phyloP scores from a whole-genome alignment of 1,140 invertebrate species.

The Geopemphigus sp. region DNA sequence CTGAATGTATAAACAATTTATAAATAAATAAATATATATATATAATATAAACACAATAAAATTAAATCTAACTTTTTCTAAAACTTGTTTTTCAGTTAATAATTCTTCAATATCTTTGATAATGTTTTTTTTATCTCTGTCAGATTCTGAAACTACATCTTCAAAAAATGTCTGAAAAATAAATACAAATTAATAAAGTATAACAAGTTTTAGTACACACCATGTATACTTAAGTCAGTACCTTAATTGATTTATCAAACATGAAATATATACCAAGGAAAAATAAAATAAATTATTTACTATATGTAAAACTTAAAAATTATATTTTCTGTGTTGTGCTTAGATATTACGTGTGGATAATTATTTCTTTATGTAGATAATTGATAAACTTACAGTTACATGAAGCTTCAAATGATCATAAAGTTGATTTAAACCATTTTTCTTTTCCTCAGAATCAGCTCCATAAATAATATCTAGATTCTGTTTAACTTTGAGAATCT shows the following conservation, averaged over 20 bases:
- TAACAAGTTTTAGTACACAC: no score
- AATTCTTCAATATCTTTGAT: conserved; percentile 47
- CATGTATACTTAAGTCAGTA: no score
- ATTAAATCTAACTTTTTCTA: conserved; percentile 31
- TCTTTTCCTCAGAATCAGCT: conserved; percentile 21
- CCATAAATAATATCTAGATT: conserved; percentile 42
- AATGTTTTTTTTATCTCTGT: conserved; percentile 35
- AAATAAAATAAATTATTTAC: no score
- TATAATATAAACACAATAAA: not conserved
- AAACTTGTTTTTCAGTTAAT: conserved; percentile 18
- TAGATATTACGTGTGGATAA: no score
- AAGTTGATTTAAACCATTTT: conserved; percentile 23
- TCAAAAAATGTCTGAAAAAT: conserved; percentile 29
- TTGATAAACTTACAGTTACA: conserved; percentile 27
- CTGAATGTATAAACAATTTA: not conserved
- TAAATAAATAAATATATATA: no score
- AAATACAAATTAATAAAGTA: not conserved
- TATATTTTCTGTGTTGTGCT: no score
- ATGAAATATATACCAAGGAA: no score
- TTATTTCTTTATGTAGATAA: not conserved
- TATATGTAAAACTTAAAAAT: no score
- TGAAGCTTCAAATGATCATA: conserved; percentile 29
- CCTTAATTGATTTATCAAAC: no score
- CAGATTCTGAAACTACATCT: conserved; percentile 35
- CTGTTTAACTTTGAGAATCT: conserved; percentile 13